These are phyloP conservation scores for Epiblema foenella DNA, from an alignment of 2,888 invertebrate species.

Conservation along the genomic window DNA sequence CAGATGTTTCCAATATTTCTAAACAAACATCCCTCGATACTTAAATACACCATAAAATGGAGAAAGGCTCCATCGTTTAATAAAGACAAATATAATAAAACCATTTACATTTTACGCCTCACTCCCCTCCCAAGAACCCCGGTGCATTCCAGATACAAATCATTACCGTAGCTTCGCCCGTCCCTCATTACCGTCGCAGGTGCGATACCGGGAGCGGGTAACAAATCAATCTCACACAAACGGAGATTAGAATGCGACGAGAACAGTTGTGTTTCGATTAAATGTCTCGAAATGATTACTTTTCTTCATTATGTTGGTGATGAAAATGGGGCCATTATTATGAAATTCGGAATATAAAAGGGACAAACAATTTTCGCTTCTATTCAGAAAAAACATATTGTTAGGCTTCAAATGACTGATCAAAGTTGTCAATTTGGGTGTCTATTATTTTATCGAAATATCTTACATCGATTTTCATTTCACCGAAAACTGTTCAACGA, in stretches of 20 bases:
- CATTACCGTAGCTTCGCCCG: not conserved
- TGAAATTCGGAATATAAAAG: not conserved
- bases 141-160: slow-evolving; percentile 6
- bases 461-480: no score
- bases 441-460: no score
- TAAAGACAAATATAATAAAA: slow-evolving; percentile 34
- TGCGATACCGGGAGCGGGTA: not conserved
- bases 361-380: not conserved
- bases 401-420: not conserved
- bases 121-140: slow-evolving; percentile 1
- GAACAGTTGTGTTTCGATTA: not conserved
- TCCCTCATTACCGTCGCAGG: slow-evolving; percentile 7
- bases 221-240: slow-evolving; percentile 16
- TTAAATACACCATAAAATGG: slow-evolving; percentile 27
- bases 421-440: not conserved
- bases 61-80: slow-evolving; percentile 27
- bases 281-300: slow-evolving; percentile 8
- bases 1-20: slow-evolving; percentile 14
- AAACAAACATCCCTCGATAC: slow-evolving; percentile 1
- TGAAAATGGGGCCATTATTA: slow-evolving; percentile 4
- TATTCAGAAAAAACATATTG: not conserved
- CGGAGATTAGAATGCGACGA: slow-evolving; percentile 15
- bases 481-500: no score
- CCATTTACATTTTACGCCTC: slow-evolving; percentile 34
- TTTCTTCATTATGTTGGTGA: not conserved